These are phyloP conservation scores for Scaeva pyrastri DNA, from an alignment of 2,888 invertebrate species.

Conservation along the genomic window DNA sequence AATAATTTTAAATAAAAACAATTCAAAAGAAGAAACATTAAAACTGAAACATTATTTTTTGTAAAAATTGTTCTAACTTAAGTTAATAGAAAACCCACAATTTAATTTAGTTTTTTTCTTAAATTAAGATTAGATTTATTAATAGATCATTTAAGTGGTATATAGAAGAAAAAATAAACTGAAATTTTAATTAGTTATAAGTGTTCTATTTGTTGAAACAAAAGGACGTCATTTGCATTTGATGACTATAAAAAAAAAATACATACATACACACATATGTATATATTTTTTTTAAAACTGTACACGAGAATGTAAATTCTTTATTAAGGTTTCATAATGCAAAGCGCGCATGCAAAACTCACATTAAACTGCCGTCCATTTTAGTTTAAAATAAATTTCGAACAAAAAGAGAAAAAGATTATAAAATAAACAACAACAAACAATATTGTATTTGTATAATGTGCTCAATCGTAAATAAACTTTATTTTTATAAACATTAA, in stretches of 20 bases:
- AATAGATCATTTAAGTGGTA: slow-evolving; percentile 49
- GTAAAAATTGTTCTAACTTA: slow-evolving; percentile 46
- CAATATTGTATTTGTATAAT: slow-evolving; percentile 48
- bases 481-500: slow-evolving; percentile 67
- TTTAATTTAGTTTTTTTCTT: slow-evolving; percentile 62
- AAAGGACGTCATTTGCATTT: slow-evolving; percentile 76
- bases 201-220: slow-evolving; percentile 56
- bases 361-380: slow-evolving; percentile 69
- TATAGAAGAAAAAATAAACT: slow-evolving; percentile 35
- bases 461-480: slow-evolving; percentile 75
- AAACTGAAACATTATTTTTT: slow-evolving; percentile 35
- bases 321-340: slow-evolving; percentile 70
- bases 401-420: slow-evolving; percentile 69
- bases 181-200: slow-evolving; percentile 42
- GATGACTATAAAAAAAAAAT: slow-evolving; percentile 63
- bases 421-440: slow-evolving; percentile 27
- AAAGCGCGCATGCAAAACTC: slow-evolving; percentile 43
- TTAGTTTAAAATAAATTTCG: slow-evolving; percentile 45
- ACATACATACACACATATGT: background rate
- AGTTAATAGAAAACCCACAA: slow-evolving; percentile 35
- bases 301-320: slow-evolving; percentile 68
- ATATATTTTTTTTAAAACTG: slow-evolving; percentile 70
- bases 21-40: slow-evolving; percentile 3
- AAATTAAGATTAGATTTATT: slow-evolving; percentile 56
- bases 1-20: slow-evolving; percentile 29